Conservation (phyloP, 2,888 invertebrate species). For the Tholera decimalis region DNA sequence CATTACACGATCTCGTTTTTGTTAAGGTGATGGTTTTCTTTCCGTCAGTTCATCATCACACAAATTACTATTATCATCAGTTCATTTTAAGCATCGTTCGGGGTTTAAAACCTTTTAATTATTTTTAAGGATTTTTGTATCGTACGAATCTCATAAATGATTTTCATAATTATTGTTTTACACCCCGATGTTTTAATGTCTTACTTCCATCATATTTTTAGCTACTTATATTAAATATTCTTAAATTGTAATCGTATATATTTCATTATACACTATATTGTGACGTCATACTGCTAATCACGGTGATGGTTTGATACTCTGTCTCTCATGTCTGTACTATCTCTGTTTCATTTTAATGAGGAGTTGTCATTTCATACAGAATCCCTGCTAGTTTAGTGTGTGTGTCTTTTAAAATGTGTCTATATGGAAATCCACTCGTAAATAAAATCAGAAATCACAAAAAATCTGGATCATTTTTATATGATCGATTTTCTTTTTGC, state of each 20-base stretch:
- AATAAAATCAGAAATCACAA: background rate
- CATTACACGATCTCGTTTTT: conserved; percentile 71
- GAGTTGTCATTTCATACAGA: conserved; percentile 51
- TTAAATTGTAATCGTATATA: conserved; percentile 48
- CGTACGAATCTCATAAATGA: background rate
- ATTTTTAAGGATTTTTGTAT: background rate
- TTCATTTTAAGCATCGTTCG: conserved; percentile 45
- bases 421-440: background rate
- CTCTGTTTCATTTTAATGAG: conserved; percentile 66
- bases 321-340: conserved; percentile 75
- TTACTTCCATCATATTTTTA: conserved; percentile 53
- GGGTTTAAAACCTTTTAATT: conserved; percentile 51
- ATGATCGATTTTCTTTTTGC: background rate
- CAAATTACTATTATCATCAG: conserved; percentile 54
- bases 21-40: conserved; percentile 81
- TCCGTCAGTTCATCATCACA: conserved; percentile 56
- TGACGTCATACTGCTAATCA: conserved; percentile 78
- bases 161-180: conserved; percentile 53
- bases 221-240: conserved; percentile 46
- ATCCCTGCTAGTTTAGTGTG: conserved; percentile 57
- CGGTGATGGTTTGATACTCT: conserved; percentile 91
- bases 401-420: conserved; percentile 20
- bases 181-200: conserved; percentile 43
- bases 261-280: conserved; percentile 61
- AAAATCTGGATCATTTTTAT: background rate